These are phyloP conservation scores for Neuroterus valhalla DNA, from an alignment of 1,140 invertebrate species.

Conservation along the genomic window DNA sequence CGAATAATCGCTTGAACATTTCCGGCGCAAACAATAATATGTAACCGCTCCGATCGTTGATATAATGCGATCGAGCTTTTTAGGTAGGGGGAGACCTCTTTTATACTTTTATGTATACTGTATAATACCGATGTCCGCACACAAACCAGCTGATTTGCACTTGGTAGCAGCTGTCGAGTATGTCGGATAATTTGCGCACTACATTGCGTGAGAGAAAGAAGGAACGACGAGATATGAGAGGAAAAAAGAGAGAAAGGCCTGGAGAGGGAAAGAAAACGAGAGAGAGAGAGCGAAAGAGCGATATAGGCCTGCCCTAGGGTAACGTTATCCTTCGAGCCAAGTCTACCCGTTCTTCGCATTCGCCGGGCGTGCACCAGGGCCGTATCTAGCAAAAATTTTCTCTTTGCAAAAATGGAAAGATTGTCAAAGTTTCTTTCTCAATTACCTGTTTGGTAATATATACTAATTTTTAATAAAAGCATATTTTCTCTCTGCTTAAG, in stretches of 20 bases:
- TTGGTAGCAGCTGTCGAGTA: constrained; percentile 52
- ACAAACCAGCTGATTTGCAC: constrained; percentile 48
- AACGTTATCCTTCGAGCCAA: constrained; percentile 66
- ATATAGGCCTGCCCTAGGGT: constrained; percentile 70
- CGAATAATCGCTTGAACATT: not conserved
- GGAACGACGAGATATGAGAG: constrained; percentile 22
- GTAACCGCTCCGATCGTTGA: constrained; percentile 12
- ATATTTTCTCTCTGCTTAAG: too few species aligned
- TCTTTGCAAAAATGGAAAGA: not conserved
- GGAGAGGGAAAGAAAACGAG: constrained; percentile 38
- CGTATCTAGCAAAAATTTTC: constrained; percentile 18
- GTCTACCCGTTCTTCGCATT: constrained; percentile 46
- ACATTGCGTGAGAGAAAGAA: constrained; percentile 35
- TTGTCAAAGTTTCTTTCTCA: too few species aligned
- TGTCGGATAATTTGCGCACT: constrained; percentile 51
- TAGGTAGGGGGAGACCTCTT: not conserved
- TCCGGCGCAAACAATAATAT: not conserved
- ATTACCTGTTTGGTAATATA: too few species aligned
- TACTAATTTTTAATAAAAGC: too few species aligned
- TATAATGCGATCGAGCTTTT: constrained; percentile 11
- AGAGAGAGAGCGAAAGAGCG: constrained; percentile 45
- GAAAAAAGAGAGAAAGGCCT: constrained; percentile 32
- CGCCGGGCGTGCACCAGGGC: constrained; percentile 31
- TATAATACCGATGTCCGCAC: not conserved
- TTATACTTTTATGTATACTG: not conserved